Percentiles rank a stretch among this genome's conserved stretches.
phyloP scores from a whole-genome alignment of 2,113 vertebrate species.

The Phalacrocorax brasilianus region DNA sequence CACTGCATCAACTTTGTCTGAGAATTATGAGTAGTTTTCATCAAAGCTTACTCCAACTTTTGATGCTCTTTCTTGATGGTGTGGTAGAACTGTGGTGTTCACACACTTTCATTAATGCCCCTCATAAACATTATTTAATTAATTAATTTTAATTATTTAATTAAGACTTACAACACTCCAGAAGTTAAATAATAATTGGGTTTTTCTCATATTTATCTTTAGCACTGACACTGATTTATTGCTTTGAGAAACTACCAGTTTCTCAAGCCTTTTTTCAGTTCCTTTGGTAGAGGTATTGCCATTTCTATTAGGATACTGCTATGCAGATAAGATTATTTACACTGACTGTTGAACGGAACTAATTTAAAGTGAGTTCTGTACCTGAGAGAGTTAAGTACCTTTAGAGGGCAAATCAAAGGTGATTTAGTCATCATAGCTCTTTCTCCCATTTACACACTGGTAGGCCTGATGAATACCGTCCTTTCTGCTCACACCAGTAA shows the following conservation, averaged over 20 bases:
- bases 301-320: background rate
- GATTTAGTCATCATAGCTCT: background rate
- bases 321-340: background rate
- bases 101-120: background rate
- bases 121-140: background rate
- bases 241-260: background rate
- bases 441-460: background rate
- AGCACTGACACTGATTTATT: background rate
- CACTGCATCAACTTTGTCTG: constrained; percentile 61
- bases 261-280: background rate
- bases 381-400: background rate
- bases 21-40: constrained; percentile 51
- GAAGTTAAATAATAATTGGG: background rate
- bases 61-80: background rate
- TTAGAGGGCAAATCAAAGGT: background rate
- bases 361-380: background rate
- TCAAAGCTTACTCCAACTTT: constrained; percentile 21
- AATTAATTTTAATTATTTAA: background rate
- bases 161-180: background rate
- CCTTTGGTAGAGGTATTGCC: background rate
- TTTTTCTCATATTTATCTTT: background rate
- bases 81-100: background rate
- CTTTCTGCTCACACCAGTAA: background rate
- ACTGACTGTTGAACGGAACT: background rate
- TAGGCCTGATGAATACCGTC: background rate